Evolutionary conservation across 2,113 vertebrate genomes (phyloP).

Genomic region (Noctilio leporinus): DNA sequence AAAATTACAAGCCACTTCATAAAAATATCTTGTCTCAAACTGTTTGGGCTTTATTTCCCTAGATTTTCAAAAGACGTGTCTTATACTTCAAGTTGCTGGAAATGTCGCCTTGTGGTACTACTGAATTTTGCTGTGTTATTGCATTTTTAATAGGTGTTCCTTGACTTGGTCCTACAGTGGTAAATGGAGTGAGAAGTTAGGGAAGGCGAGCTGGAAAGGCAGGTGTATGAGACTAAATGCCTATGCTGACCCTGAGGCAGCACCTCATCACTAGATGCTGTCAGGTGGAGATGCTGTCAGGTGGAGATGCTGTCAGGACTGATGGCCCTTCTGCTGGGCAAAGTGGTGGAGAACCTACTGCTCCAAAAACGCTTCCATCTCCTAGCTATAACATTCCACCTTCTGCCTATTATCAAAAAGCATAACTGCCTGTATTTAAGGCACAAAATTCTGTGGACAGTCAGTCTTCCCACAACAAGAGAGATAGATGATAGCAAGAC

Average conservation of each 20-base stretch:
- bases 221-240: background rate
- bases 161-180: background rate
- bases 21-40: background rate
- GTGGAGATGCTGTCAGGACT: background rate
- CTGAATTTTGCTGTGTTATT: background rate
- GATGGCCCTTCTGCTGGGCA: background rate
- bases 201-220: background rate
- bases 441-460: background rate
- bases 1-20: background rate
- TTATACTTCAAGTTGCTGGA: background rate
- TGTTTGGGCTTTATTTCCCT: background rate
- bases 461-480: background rate
- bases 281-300: background rate
- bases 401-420: background rate
- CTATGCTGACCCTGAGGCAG: background rate
- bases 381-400: background rate
- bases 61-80: background rate
- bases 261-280: background rate
- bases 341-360: background rate
- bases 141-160: constrained; percentile 7
- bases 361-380: background rate
- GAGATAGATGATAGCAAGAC: background rate
- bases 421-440: background rate
- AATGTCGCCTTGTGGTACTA: background rate
- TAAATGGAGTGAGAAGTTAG: background rate